phyloP scores from a whole-genome alignment of 2,797 vertebrate species.

The Etheostoma perlongum region DNA sequence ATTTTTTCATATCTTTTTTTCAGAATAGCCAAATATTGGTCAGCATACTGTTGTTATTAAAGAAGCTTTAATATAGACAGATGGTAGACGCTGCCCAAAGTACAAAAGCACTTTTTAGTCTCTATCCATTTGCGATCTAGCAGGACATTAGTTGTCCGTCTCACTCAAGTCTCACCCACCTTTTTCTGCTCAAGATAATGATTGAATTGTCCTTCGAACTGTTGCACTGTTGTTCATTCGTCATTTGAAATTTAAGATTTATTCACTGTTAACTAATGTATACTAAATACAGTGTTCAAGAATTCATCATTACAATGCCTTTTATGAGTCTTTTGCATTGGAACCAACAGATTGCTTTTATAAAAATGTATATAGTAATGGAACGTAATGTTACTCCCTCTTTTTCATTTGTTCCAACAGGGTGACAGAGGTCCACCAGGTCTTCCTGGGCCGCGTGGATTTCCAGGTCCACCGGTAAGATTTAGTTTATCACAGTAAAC shows the following conservation, averaged over 20 bases:
- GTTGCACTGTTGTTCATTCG: background rate
- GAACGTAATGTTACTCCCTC: constrained; percentile 8
- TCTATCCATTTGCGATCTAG: too few species aligned
- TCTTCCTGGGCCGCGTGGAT: constrained; percentile 84
- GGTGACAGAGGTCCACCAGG: constrained; percentile 89
- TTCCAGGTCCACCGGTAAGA: constrained; percentile 88
- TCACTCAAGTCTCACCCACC: background rate
- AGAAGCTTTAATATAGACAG: background rate
- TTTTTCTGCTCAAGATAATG: background rate
- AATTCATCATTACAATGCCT: background rate
- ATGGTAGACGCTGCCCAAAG: background rate
- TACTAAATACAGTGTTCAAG: background rate
- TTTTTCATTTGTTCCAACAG: constrained; percentile 72
- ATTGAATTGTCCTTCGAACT: background rate
- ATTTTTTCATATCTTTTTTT: background rate
- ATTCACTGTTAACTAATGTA: background rate
- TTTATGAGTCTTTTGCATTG: background rate
- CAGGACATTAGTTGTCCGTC: background rate
- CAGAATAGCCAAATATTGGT: background rate
- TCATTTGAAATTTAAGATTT: background rate
- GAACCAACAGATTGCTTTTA: background rate
- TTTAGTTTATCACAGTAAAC: constrained; percentile 1
- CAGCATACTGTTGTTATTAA: constrained; percentile 25
- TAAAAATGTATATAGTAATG: background rate
- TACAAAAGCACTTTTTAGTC: background rate